Percentiles rank a stretch among this genome's conserved stretches.
phyloP scores from a whole-genome alignment of 2,797 vertebrate genomes.

The Sus cebifrons region DNA sequence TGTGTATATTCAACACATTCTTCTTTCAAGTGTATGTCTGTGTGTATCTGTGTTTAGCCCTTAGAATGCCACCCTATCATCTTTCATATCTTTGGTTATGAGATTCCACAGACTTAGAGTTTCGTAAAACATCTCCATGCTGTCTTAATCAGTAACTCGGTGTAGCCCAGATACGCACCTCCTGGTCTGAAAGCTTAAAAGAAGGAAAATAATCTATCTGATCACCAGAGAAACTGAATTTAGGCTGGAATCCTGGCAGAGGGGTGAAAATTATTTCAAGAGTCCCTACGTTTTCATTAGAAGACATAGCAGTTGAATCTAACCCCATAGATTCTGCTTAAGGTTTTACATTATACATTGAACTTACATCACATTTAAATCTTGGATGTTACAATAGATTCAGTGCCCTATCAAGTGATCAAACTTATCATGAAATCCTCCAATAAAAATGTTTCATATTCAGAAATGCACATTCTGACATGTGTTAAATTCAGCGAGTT shows the following conservation, averaged over 20 bases:
- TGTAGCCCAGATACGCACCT: background rate
- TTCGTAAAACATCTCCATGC: background rate
- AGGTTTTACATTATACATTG: slow-evolving; percentile 65
- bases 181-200: background rate
- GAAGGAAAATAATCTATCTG: background rate
- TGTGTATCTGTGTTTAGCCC: background rate
- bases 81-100: background rate
- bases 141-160: background rate
- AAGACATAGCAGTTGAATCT: background rate
- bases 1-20: background rate
- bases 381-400: background rate
- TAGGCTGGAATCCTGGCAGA: slow-evolving; percentile 32
- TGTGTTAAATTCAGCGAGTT: background rate
- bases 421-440: slow-evolving; percentile 46
- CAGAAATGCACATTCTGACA: slow-evolving; percentile 29
- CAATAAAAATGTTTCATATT: slow-evolving; percentile 58
- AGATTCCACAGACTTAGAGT: background rate
- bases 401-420: background rate
- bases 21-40: background rate
- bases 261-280: background rate
- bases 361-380: slow-evolving; percentile 55
- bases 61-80: background rate
- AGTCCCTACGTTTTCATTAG: background rate
- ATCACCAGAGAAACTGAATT: slow-evolving; percentile 46
- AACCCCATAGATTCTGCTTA: slow-evolving; percentile 55